Evolutionary conservation across 2,888 invertebrate species (phyloP).

Genomic region (Megamerina dolium): DNA sequence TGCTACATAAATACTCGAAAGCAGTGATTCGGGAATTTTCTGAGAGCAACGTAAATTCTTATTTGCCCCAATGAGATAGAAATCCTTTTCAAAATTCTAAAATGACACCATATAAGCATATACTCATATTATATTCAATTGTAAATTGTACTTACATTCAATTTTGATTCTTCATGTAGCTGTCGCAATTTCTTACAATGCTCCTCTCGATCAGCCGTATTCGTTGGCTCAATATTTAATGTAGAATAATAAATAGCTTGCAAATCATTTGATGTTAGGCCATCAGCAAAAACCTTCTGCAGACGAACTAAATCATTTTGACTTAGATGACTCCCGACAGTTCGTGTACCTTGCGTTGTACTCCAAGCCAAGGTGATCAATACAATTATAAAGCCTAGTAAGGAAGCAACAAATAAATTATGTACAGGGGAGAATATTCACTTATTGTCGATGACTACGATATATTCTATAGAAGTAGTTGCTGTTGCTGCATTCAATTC

Average conservation of each 20-base stretch:
- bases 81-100: slow-evolving; percentile 55
- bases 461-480: no score
- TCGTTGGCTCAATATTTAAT: slow-evolving; percentile 64
- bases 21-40: slow-evolving; percentile 51
- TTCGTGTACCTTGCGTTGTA: slow-evolving; percentile 26
- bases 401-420: not conserved
- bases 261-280: slow-evolving; percentile 57
- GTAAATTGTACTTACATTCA: slow-evolving; percentile 50
- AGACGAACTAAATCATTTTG: slow-evolving; percentile 42
- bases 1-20: slow-evolving; percentile 52
- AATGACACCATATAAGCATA: slow-evolving; percentile 11
- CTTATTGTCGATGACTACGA: not conserved
- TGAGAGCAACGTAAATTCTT: slow-evolving; percentile 55
- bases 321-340: slow-evolving; percentile 42
- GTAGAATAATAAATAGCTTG: slow-evolving; percentile 66
- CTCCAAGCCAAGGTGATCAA: slow-evolving; percentile 21
- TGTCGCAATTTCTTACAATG: slow-evolving; percentile 51
- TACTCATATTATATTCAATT: not conserved
- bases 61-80: slow-evolving; percentile 61
- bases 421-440: not conserved
- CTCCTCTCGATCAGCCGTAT: slow-evolving; percentile 52
- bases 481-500: no score
- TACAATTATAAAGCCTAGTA: slow-evolving; percentile 12
- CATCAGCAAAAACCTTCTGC: slow-evolving; percentile 46
- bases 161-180: slow-evolving; percentile 41